Evolutionary conservation across 2,113 vertebrate genomes (phyloP), one percentile per base, ranked within the genome.

Genomic region (Craseonycteris thonglongyai): DNA sequence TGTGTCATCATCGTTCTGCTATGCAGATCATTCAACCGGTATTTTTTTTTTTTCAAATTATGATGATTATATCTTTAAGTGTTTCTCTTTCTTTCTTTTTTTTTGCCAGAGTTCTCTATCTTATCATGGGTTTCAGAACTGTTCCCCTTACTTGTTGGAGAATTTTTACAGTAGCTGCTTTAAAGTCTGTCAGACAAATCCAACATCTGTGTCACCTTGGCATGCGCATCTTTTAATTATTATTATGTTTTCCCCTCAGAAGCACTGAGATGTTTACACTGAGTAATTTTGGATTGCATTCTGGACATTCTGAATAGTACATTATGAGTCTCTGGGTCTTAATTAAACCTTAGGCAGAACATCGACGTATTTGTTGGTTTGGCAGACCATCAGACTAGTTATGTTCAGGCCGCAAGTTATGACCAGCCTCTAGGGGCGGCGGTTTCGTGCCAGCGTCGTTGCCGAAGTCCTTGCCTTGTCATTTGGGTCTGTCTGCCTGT

Each of bases 11-110:
- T 22, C 15, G 6, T 61, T 30, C 84, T 24, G 40, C 5, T 16
- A 3, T 21, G 11, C 38, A 47, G 26, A 1, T 30, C 2, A 9
- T 8, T 76, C 51, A 40, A 0, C 19, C 33, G n/a, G 2, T 0
- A 71, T 59, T 63, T 45, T 16, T n/a, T n/a, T n/a, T n/a, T n/a
- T n/a, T n/a, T n/a, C n/a, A n/a, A n/a, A n/a, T n/a, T n/a, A n/a
- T n/a, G n/a, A n/a, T n/a, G n/a, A 65, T 68, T 49, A 19, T 10
- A 6, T 26, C 54, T 45, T 45, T 42, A 22, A 49, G 33, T 40
- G 38, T 61, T 72, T 49, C 19, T 40, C 54, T 81, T 68, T 15
- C 33, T 3, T 56, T 35, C 76, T 61, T 81, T 38, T 85, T 81
- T 66, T 80, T 35, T 80, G 51, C 68, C 24, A 45, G 63, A 30